Base-by-base conservation (phyloP, 64 coral and sea anemone genomes). In the Pocillopora damicornis region DNA sequence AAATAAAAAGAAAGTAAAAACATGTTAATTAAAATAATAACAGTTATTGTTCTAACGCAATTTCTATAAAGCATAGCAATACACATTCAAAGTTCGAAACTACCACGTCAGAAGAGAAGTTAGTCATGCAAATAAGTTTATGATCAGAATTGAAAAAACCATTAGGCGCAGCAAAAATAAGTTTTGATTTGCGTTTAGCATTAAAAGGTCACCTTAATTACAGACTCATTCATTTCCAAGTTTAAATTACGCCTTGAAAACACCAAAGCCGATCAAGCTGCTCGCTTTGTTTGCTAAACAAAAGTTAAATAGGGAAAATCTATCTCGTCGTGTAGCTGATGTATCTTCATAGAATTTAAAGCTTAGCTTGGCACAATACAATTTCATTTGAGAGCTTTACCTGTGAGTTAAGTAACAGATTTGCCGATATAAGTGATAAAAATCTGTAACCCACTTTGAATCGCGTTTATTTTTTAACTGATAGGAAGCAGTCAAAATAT, bases 211-310 rank as follows among this genome's bases (percentile, higher is more conserved):
- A 60, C 56, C 22, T 23, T 79, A 60, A 61, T 79, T 22, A 79
- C 9, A 11, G 11, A 79, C 58, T 58, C 57, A 51, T 79, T 60
- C 58, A 60, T 59, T 26, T 26, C 57, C 51, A 25, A n/a, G 17
- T 8, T 60, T 58, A 60, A 79, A 79, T 18, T 22, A 79, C 56
- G 51, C n/a, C 22, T 79, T 83, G 15, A 42, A 83, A 83, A 68
- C 35, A 35, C 16, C 9, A 66, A 37, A 66, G 80, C 34, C 34
- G 61, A 82, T 82, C 23, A 18, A 34, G 65, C 38, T 45, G 58
- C 80, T 83, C 30, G 34, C 62, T 83, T 83, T 83, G 80, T 66
- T 83, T 65, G 80, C 62, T 51, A 83, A 83, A 83, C 80, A 65
- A 66, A 83, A 83, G 35, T 83, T 68, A 42, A 83, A 69, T 35